A percentile compares a stretch with the other conserved stretches of the same genome.
Evolutionary conservation across 1,140 invertebrate species (phyloP).

Genomic region (Drosophila nebulosa): DNA sequence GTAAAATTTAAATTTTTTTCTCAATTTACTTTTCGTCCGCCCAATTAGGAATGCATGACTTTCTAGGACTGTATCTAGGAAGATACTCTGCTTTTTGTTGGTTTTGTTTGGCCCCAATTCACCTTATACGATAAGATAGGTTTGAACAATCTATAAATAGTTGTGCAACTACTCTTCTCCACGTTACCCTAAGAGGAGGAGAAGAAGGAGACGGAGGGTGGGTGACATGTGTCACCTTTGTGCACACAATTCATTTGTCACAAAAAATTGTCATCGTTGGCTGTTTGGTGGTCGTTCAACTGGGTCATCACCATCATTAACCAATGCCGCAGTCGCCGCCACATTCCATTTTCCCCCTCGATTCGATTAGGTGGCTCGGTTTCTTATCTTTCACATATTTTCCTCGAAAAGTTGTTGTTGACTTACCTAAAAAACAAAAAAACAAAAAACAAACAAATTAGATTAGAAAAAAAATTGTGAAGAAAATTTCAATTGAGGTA

Average conservation of each 20-base stretch:
- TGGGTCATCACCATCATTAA: slow-evolving; percentile 40
- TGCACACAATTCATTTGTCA: slow-evolving; percentile 57
- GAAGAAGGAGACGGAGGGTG: too few relatives aligned
- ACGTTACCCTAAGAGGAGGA: neutral
- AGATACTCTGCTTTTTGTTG: neutral
- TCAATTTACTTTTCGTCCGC: too few relatives aligned
- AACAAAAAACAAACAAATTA: neutral
- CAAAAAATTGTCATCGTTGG: slow-evolving; percentile 19
- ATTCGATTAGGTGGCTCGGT: neutral
- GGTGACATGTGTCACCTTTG: slow-evolving; percentile 49
- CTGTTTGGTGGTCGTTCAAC: slow-evolving; percentile 28
- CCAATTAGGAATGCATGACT: too few relatives aligned
- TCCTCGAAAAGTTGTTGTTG: neutral
- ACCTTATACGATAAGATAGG: neutral
- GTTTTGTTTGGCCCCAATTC: neutral
- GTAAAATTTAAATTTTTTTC: too few relatives aligned
- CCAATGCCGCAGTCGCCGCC: neutral
- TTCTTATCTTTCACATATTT: neutral
- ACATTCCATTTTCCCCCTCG: neutral
- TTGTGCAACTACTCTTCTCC: neutral
- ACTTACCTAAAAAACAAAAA: neutral
- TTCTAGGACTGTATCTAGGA: neutral
- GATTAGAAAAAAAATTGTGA: neutral
- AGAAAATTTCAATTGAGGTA: neutral
- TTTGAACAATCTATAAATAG: neutral